Percentiles rank a stretch among this genome's conserved stretches.
These are phyloP conservation scores for Conus ventricosus DNA, from an alignment of 1,140 invertebrate species.

Conservation along the genomic window DNA sequence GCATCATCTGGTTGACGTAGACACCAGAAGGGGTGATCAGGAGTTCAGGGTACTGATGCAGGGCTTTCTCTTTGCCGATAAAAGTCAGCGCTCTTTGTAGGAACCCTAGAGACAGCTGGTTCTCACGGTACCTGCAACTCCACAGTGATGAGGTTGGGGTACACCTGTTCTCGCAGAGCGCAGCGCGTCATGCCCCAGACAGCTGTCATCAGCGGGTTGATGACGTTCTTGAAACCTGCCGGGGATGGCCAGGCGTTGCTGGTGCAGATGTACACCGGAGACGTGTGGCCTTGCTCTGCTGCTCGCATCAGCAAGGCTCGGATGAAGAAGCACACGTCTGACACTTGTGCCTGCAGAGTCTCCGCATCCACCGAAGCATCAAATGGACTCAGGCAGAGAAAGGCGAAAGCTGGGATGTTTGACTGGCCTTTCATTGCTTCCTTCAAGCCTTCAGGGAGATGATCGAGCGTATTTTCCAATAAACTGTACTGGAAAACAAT, in stretches of 20 bases:
- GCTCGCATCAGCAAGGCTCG: slow-evolving; percentile 28
- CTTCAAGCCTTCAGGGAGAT: slow-evolving; percentile 13
- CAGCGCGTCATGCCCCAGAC: slow-evolving; percentile 46
- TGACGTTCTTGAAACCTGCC: slow-evolving; percentile 12
- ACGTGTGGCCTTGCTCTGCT: slow-evolving; percentile 16
- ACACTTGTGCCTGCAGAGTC: slow-evolving; percentile 18
- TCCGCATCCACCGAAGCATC: slow-evolving; percentile 31
- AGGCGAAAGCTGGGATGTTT: slow-evolving; percentile 26
- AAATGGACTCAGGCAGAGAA: slow-evolving; percentile 8
- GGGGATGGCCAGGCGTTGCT: slow-evolving; percentile 34
- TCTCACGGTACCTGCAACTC: slow-evolving; percentile 39
- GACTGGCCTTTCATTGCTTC: slow-evolving; percentile 10
- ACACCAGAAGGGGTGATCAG: slow-evolving; percentile 26
- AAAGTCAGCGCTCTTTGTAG: slow-evolving; percentile 11
- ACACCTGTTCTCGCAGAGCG: slow-evolving; percentile 39
- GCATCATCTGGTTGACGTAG: slow-evolving; percentile 43
- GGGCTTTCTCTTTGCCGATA: slow-evolving; percentile 3
- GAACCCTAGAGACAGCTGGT: slow-evolving; percentile 6
- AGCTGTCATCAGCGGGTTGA: slow-evolving; percentile 43
- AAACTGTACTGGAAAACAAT: slow-evolving; percentile 33
- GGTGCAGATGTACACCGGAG: slow-evolving; percentile 41
- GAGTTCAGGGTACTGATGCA: slow-evolving; percentile 36
- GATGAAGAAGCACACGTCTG: slow-evolving; percentile 36
- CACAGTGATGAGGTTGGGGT: slow-evolving; percentile 35
- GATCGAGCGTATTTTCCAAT: neutral